Evolutionary conservation across 2,888 invertebrate genomes (phyloP).

Genomic region (Eristalis intricaria): DNA sequence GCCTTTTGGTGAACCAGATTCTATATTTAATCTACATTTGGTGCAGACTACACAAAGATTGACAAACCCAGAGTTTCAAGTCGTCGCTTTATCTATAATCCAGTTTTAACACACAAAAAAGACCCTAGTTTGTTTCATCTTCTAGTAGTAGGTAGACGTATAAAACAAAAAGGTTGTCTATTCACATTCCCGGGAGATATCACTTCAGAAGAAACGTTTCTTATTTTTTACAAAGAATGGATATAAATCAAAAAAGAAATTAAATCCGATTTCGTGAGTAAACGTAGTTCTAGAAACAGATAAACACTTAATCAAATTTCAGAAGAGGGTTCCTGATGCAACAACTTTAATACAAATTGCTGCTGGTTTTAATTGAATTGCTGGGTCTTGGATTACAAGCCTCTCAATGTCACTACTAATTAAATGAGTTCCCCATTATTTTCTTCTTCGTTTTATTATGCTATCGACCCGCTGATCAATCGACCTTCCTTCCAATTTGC

Average conservation of each 20-base stretch:
- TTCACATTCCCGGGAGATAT: conserved; percentile 23
- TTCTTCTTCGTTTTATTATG: background rate
- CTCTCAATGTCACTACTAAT: conserved; percentile 44
- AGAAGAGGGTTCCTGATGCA: conserved; percentile 20
- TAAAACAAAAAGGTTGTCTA: conserved; percentile 14
- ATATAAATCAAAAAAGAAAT: conserved; percentile 27
- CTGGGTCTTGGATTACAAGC: conserved; percentile 60
- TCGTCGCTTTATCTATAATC: conserved; percentile 63
- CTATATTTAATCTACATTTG: background rate
- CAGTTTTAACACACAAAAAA: conserved; percentile 15
- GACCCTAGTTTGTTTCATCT: conserved; percentile 13
- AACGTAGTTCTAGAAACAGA: conserved; percentile 61
- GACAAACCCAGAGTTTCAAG: conserved; percentile 64
- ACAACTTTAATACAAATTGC: conserved; percentile 9
- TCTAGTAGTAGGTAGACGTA: background rate
- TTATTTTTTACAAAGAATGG: conserved; percentile 32
- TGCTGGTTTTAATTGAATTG: conserved; percentile 64
- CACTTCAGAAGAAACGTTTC: background rate
- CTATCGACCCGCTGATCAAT: conserved; percentile 58
- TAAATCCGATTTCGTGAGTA: conserved; percentile 66
- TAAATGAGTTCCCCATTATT: conserved; percentile 50
- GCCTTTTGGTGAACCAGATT: background rate
- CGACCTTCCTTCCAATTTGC: conserved; percentile 58
- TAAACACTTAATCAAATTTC: conserved; percentile 46
- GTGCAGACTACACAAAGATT: background rate